Evolutionary conservation across 2,113 vertebrate genomes (phyloP).

Genomic region (Recurvirostra avosetta): DNA sequence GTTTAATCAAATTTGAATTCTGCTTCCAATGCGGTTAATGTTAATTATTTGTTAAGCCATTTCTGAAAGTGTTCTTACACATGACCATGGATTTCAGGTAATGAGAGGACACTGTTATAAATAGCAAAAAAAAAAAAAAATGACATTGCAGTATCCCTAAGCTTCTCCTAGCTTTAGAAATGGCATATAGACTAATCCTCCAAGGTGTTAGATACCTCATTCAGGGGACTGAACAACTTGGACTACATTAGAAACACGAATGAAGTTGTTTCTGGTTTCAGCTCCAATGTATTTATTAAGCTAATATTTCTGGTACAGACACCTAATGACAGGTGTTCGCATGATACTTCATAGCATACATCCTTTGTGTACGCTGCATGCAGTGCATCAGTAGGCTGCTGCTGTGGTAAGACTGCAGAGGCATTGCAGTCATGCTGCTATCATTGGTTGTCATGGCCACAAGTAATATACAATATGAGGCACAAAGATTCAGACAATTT

Average conservation of each 20-base stretch:
- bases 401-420: slow-evolving; percentile 31
- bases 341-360: neutral
- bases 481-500: neutral
- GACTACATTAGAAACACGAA: neutral
- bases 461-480: neutral
- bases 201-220: neutral
- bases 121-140: neutral
- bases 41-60: neutral
- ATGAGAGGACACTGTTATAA: neutral
- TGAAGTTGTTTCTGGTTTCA: neutral
- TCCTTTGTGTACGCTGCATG: neutral
- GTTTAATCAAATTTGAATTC: neutral
- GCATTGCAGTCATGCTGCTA: slow-evolving; percentile 33
- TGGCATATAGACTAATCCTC: neutral
- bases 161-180: neutral
- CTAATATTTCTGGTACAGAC: neutral
- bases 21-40: neutral
- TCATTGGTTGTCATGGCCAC: slow-evolving; percentile 45
- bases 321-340: neutral
- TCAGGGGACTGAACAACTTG: neutral
- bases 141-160: neutral
- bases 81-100: neutral
- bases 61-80: neutral
- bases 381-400: neutral
- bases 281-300: neutral